Conservation (phyloP, 1,140 invertebrate species). For the Schlechtendalia chinensis region DNA sequence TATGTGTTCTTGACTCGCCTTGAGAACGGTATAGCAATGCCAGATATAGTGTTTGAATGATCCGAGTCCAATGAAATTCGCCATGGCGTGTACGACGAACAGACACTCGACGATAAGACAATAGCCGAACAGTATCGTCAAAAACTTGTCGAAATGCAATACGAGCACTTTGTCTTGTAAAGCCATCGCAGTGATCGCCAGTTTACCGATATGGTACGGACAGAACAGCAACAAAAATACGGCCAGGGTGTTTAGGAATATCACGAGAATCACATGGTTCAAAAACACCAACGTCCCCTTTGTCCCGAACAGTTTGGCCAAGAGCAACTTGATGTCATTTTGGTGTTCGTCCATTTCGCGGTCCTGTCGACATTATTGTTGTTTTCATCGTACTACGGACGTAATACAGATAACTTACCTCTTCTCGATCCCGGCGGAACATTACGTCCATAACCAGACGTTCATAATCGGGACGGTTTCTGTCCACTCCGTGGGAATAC, state of each 20-base stretch:
- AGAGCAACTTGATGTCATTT: conserved; percentile 61
- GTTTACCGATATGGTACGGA: conserved; percentile 91
- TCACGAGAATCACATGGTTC: conserved; percentile 99
- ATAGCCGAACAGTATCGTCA: conserved; percentile 92
- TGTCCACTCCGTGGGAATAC: too few species aligned
- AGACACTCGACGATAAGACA: conserved; percentile 82
- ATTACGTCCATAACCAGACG: background rate
- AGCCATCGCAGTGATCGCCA: conserved; percentile 74
- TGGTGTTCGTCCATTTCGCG: conserved; percentile 48
- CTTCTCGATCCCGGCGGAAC: conserved; percentile 17
- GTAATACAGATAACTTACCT: background rate
- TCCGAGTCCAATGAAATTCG: conserved; percentile 72
- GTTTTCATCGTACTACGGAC: background rate
- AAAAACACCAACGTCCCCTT: conserved; percentile 96
- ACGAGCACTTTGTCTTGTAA: conserved; percentile 72
- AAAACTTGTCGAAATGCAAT: conserved; percentile 82
- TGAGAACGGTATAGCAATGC: conserved; percentile 96
- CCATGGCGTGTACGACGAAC: conserved; percentile 77
- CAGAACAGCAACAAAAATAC: conserved; percentile 93
- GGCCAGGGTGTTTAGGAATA: conserved; percentile 94
- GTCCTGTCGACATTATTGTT: background rate
- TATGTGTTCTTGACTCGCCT: conserved; percentile 61
- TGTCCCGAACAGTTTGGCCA: conserved; percentile 88
- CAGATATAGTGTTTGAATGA: conserved; percentile 83
- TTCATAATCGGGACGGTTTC: conserved; percentile 53